Conservation (phyloP, 2,888 invertebrate genomes). For the Neocrepidodera transversa region DNA sequence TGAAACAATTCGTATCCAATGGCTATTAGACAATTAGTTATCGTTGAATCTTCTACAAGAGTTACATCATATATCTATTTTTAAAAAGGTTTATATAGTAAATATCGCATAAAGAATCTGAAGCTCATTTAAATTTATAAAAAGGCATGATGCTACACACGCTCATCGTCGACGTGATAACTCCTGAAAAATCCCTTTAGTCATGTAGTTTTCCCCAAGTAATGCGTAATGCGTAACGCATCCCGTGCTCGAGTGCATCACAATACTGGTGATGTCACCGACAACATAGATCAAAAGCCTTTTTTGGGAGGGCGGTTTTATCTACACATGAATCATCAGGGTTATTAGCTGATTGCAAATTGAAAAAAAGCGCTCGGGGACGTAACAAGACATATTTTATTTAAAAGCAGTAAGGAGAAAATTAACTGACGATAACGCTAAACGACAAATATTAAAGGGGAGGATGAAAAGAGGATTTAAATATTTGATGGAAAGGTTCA, state of each 20-base stretch:
- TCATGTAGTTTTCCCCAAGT: background rate
- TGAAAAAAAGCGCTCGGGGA: constrained; percentile 30
- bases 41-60: background rate
- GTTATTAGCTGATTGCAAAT: constrained; percentile 36
- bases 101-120: no score
- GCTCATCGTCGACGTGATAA: background rate
- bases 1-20: background rate
- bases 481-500: background rate
- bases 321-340: constrained; percentile 31
- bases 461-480: background rate
- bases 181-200: constrained; percentile 6
- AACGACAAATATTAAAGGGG: constrained; percentile 7
- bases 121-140: no score
- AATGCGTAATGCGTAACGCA: background rate
- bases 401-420: constrained; percentile 19
- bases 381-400: constrained; percentile 27
- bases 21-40: background rate
- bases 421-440: constrained; percentile 15
- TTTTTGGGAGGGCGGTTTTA: constrained; percentile 17
- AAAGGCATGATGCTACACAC: no score
- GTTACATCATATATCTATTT: background rate
- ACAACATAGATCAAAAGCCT: constrained; percentile 29
- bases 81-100: no score
- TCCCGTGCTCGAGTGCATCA: constrained; percentile 34
- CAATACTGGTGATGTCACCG: constrained; percentile 34